A percentile compares a stretch with the other conserved stretches of the same genome.
These are phyloP conservation scores for Manis javanica DNA, from an alignment of 2,797 vertebrate species.

Conservation along the genomic window DNA sequence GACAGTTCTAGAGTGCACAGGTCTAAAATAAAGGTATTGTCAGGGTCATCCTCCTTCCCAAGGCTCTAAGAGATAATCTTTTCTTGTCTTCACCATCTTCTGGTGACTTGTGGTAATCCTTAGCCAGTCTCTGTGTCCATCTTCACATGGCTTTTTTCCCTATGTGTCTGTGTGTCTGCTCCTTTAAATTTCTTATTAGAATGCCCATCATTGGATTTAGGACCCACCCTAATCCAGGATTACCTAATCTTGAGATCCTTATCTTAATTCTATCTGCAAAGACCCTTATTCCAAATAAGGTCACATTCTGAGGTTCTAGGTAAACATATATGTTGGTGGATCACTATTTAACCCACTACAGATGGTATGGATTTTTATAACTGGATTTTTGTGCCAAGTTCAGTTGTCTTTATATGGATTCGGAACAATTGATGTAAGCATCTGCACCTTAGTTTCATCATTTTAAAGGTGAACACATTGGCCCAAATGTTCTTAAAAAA, in stretches of 20 bases:
- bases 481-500: not conserved
- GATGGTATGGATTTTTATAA: not conserved
- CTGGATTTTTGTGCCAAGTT: not conserved
- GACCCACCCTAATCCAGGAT: not conserved
- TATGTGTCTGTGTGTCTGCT: not conserved
- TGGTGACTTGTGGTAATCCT: not conserved
- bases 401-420: not conserved
- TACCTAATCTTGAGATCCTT: not conserved
- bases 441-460: not conserved
- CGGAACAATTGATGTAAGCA: not conserved
- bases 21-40: not conserved
- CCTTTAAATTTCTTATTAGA: not conserved
- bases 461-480: conserved; percentile 6
- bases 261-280: not conserved
- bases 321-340: not conserved
- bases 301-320: not conserved
- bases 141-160: not conserved
- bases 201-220: not conserved
- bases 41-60: fast-evolving
- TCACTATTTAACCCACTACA: not conserved
- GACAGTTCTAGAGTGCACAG: not conserved
- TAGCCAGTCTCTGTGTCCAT: not conserved
- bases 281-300: not conserved
- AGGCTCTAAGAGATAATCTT: not conserved
- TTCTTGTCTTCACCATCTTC: not conserved